Evolutionary conservation across 2,113 vertebrate genomes (phyloP).

Genomic region (Serinus canaria): DNA sequence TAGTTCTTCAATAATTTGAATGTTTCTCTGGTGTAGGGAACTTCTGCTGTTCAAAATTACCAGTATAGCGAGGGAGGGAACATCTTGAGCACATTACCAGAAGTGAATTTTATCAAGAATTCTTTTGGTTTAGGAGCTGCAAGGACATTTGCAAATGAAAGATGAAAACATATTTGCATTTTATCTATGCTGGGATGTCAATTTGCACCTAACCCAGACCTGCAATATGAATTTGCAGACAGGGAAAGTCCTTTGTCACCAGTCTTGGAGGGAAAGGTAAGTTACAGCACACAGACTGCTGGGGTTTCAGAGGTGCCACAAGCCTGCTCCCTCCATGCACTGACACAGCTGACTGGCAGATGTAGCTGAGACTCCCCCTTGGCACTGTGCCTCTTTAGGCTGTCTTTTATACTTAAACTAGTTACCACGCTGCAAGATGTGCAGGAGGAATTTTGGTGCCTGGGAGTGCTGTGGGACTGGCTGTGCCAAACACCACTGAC

Average conservation of each 20-base stretch:
- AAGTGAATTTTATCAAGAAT: background rate
- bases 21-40: background rate
- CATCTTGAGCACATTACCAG: background rate
- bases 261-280: background rate
- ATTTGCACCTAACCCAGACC: background rate
- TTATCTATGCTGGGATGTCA: background rate
- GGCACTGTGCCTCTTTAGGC: background rate
- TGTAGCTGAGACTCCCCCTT: background rate
- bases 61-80: accelerated
- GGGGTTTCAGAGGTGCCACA: background rate
- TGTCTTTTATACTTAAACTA: background rate
- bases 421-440: background rate
- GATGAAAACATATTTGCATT: background rate
- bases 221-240: background rate
- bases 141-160: background rate
- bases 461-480: background rate
- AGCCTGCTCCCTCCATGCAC: background rate
- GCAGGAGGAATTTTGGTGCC: background rate
- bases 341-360: background rate
- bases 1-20: background rate
- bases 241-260: background rate
- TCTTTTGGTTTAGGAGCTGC: background rate
- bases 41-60: background rate
- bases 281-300: background rate
- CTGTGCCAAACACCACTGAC: accelerated